Evolutionary conservation across 1,140 invertebrate genomes (phyloP), one percentile per base, ranked within the genome.

Genomic region (Metopolophium dirhodum): DNA sequence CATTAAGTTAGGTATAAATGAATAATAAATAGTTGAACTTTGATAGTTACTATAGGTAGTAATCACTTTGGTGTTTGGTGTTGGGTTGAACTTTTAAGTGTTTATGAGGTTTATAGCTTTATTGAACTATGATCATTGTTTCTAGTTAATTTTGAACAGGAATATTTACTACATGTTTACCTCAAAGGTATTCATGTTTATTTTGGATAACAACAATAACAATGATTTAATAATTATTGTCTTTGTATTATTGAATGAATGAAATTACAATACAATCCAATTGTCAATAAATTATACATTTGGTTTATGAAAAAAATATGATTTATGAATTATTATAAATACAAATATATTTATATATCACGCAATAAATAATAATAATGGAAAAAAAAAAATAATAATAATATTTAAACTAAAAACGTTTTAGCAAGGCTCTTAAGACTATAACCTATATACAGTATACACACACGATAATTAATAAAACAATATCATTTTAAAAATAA

Each of bases 401-500:
- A 7, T 20, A 87, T 0, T 49, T 23, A 51, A 87, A 51, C 14
- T n/a, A 49, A 22, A 87, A 49, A 49, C n/a, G 45, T 87, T 18
- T 87, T 49, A 49, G 30, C 18, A 35, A 51, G 26, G 30, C 47
- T 35, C 45, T 47, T 87, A 49, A 47, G 18, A 26, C 23, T 49
- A 41, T 41, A 49, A 49, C 1, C 47, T 87, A 49, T 87, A 49
- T 26, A 89, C 35, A 54, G 7, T 89, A 54, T 57, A 41, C 8
- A 37, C 8, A 57, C n/a, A 77, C 2, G 18, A n/a, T 77, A 37
- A 51, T 22, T 54, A 23, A 1, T 51, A 37, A 11, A 14, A 54
- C 22, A 37, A 23, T 37, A 7, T 92, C 68, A 92, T 45, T 93
- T 93, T 7, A 93, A 45, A 41, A 93, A 93, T 23, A 93, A 30